Conservation (phyloP, 2,113 vertebrate genomes). For the Tragelaphus strepsiceros region DNA sequence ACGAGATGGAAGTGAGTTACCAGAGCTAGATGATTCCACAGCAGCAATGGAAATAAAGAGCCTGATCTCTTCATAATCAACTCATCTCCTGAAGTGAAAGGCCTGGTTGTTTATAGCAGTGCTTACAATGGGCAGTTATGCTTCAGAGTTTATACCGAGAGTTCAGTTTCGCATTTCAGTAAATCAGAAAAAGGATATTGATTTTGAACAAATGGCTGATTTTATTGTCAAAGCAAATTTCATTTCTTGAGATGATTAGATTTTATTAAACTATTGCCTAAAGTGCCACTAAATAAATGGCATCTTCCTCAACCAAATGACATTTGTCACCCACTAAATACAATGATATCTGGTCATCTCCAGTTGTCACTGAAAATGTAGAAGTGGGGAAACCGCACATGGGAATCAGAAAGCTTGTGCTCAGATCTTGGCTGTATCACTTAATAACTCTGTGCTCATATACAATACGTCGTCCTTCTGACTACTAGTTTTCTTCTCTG, state of each 20-base stretch:
- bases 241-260: constrained; percentile 72
- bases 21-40: constrained; percentile 60
- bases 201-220: constrained; percentile 74
- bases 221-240: constrained; percentile 79
- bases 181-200: constrained; percentile 75
- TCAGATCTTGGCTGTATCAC: background rate
- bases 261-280: constrained; percentile 77
- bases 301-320: constrained; percentile 60
- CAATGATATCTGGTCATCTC: constrained; percentile 33
- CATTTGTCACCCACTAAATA: constrained; percentile 72
- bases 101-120: constrained; percentile 44
- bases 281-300: constrained; percentile 69
- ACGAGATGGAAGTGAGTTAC: constrained; percentile 55
- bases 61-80: constrained; percentile 65
- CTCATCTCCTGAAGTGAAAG: constrained; percentile 68
- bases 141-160: constrained; percentile 58
- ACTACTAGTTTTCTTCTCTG: background rate
- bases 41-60: constrained; percentile 67
- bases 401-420: background rate
- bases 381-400: background rate
- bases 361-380: background rate
- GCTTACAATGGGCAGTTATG: constrained; percentile 57
- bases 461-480: background rate
- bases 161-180: constrained; percentile 65
- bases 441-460: background rate